Evolutionary conservation across 1,140 invertebrate species (phyloP).

Genomic region (Ruditapes philippinarum): DNA sequence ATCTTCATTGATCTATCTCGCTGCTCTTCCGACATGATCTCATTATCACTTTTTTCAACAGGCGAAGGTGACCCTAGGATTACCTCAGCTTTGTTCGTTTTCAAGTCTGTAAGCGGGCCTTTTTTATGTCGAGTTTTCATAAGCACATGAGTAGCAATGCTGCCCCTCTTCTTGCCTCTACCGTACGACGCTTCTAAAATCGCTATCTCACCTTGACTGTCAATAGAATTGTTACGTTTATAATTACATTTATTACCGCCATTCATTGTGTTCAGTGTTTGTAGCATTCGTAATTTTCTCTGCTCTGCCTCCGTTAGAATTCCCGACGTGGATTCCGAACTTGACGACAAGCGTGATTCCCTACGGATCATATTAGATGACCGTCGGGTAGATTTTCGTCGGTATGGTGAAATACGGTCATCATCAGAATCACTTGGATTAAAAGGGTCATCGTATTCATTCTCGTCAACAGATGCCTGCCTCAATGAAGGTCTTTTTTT

Average conservation of each 20-base stretch:
- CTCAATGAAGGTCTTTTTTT: conserved; percentile 2
- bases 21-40: conserved; percentile 15
- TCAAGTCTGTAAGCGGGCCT: background rate
- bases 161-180: background rate
- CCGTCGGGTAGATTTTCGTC: background rate
- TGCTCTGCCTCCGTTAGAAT: conserved; percentile 59
- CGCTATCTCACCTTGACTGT: conserved; percentile 60
- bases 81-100: background rate
- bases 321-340: background rate
- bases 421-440: conserved; percentile 23
- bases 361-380: conserved; percentile 9
- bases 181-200: conserved; percentile 67
- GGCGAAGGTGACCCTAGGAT: background rate
- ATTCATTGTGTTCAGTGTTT: conserved; percentile 68
- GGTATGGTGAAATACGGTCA: background rate
- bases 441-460: background rate
- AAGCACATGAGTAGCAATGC: conserved; percentile 54
- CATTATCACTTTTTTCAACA: background rate
- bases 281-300: conserved; percentile 69
- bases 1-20: conserved; percentile 9
- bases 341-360: conserved; percentile 12
- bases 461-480: background rate
- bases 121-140: background rate
- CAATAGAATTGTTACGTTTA: conserved; percentile 13
- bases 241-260: conserved; percentile 2